Percentiles rank a stretch among this genome's conserved stretches.
Conservation (phyloP, 2,113 vertebrate species). For the Epinephelus fuscoguttatus region DNA sequence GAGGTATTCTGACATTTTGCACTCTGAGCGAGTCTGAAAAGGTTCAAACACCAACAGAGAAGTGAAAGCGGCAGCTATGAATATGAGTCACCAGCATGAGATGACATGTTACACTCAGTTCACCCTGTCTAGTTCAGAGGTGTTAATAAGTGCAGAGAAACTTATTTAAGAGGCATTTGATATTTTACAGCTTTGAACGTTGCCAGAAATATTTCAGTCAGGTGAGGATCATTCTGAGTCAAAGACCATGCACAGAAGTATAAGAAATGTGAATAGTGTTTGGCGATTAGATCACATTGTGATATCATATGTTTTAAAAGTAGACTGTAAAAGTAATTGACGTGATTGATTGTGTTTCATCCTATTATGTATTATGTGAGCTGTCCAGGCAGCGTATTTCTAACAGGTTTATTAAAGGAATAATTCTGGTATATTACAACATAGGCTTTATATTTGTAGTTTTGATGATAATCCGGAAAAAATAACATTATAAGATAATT, state of each 20-base stretch:
- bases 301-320: too few relatives aligned
- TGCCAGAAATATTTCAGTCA: too few relatives aligned
- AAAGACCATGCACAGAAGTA: too few relatives aligned
- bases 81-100: constrained; percentile 63
- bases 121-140: constrained; percentile 9
- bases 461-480: too few relatives aligned
- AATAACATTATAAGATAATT: background rate
- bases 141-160: constrained; percentile 33
- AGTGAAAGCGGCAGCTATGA: constrained; percentile 69
- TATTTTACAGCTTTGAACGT: background rate
- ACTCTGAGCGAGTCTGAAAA: constrained; percentile 60
- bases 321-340: too few relatives aligned
- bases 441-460: too few relatives aligned
- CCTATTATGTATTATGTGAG: too few relatives aligned
- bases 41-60: constrained; percentile 64
- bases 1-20: constrained; percentile 63
- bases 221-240: too few relatives aligned
- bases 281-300: too few relatives aligned
- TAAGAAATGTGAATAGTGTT: too few relatives aligned
- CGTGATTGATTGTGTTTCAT: too few relatives aligned
- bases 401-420: background rate
- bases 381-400: too few relatives aligned
- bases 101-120: constrained; percentile 3
- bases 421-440: background rate
- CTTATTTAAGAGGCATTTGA: background rate